Conservation (phyloP, 2,797 vertebrate species). For the Eremophila alpestris region DNA sequence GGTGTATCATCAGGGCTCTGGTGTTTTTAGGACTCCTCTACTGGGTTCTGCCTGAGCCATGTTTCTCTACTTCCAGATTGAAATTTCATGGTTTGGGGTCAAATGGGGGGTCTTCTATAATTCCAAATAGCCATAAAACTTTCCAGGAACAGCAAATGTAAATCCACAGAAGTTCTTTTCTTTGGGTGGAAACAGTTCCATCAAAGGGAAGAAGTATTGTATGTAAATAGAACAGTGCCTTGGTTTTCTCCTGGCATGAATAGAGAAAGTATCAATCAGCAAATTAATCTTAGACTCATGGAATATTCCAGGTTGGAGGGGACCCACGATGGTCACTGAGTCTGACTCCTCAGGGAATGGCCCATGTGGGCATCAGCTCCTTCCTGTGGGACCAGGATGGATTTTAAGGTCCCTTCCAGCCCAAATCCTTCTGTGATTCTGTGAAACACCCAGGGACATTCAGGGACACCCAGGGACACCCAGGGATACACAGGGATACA, state of each 20-base stretch:
- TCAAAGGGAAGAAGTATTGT: background rate
- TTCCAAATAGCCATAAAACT: background rate
- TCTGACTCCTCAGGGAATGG: background rate
- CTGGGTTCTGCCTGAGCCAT: background rate
- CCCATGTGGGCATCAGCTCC: background rate
- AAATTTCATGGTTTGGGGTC: background rate
- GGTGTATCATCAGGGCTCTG: background rate
- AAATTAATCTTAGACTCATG: background rate
- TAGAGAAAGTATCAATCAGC: background rate
- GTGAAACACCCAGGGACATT: background rate
- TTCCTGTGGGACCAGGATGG: background rate
- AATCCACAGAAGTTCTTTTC: background rate
- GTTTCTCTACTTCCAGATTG: background rate
- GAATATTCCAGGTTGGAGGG: background rate
- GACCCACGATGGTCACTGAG: rapidly evolving
- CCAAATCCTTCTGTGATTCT: background rate
- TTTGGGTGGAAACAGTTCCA: background rate
- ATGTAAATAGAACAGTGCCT: background rate
- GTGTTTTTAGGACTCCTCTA: background rate
- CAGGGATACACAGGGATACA: too few species aligned
- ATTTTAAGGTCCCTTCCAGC: background rate
- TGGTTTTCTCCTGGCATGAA: background rate
- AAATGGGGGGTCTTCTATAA: rapidly evolving
- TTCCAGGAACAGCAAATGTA: background rate
- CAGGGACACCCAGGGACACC: too few species aligned